Evolutionary conservation across 2,888 invertebrate genomes (phyloP), one percentile per base, ranked within the genome.

Genomic region (Azorinus chamasolen): DNA sequence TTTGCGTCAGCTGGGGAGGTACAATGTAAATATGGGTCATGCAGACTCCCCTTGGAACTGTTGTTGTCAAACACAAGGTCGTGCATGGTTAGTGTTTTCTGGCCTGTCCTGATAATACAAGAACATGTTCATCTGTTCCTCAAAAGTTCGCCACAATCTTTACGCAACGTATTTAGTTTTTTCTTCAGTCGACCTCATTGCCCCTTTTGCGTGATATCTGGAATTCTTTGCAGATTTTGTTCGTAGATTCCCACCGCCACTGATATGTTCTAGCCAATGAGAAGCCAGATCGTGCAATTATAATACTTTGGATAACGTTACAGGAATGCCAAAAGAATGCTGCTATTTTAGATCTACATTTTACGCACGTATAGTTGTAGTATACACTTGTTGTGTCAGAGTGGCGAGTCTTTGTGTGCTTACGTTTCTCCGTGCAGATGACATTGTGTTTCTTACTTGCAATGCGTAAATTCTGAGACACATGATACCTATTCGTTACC

Each of bases 351-450:
- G 69, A 53, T 54, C 54, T 59, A 50, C 58, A 57, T 69, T 69
- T 70, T 75, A 75, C 75, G 75, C 75, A 75, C 75, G 75, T 75
- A 75, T 69, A 69, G 69, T 48, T 37, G n/a, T 45, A 20, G 43
- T n/a, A 25, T 32, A 39, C 22, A 16, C 46, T 59, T 63, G 51
- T 37, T 50, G 61, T 20, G 39, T 25, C 18, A 43, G 50, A 37
- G 61, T 37, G 50, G 25, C 25, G 16, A 32, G 54, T 37, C 18
- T 25, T 41, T 25, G 41, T 51, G 25, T 63, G 43, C 27, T 63
- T 53, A 25, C 41, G 57, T 57, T 43, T 24, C 20, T 41, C 5
- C 41, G 18, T 4, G n/a, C 37, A 54, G 16, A 20, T 45, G n/a
- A n/a, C 45, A 18, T 45, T 45, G 45, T 45, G 45, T 14, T 45